Evolutionary conservation across 35 echinoderm and acorn worm species (phyloP), one percentile per base, ranked within the genome.

Genomic region (Anneissia japonica): DNA sequence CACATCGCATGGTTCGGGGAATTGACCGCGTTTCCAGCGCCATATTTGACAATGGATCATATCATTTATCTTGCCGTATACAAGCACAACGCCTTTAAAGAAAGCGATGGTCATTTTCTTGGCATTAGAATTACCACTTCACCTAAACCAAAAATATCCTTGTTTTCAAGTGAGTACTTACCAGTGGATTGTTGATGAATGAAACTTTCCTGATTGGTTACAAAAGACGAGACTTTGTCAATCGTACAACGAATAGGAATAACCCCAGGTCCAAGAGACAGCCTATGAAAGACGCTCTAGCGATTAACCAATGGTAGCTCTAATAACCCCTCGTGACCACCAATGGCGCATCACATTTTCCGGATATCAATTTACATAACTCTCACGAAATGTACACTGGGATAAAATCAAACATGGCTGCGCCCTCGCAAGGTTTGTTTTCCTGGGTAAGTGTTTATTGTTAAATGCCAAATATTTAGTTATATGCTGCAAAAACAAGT

Each of bases 371-470:
- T 64, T 64, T 64, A 23, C 51, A 64, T 75, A 86, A 74, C 77
- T 29, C 46, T 41, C 26, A 6, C 77, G 79, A 76, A 84, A 73
- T 39, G 89, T 13, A 82, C 46, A 37, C 32, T 86, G 88, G 93
- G 93, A 94, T 90, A 74, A n/a, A 64, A 85, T 91, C 74, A 86
- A 95, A 95, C 39, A 95, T 95, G 93, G 85, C 93, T 80, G 90
- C 89, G 46, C 82, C 93, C 93, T 75, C 39, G 45, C 38, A 41
- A 85, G 28, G 16, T 81, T 40, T 95, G 77, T 87, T 82, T 90
- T 91, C 88, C 51, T 95, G 89, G 89, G 89, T 91, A 84, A 37
- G 84, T 79, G 39, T 0, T 0, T 82, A 32, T 0, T 39, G 40
- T 34, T 28, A 38, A 43, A 35, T 38, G n/a, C n/a, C n/a, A n/a